Conservation (phyloP, 2,113 vertebrate species). For the Ornithorhynchus anatinus region DNA sequence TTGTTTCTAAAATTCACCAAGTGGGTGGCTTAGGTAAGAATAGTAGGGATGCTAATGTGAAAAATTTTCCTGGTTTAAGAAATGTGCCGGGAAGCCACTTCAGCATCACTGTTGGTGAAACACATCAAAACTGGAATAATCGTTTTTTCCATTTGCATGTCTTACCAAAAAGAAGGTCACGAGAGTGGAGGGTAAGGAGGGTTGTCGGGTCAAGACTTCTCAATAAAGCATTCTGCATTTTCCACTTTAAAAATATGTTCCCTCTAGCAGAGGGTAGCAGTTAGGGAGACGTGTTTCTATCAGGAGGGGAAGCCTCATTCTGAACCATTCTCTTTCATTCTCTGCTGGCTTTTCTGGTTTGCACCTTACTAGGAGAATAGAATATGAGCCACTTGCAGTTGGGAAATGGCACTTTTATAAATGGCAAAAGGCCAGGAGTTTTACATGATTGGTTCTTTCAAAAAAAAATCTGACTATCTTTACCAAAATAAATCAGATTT, state of each 20-base stretch:
- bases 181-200: no score
- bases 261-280: conserved; percentile 17
- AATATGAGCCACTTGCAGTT: conserved; percentile 60
- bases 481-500: background rate
- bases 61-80: background rate
- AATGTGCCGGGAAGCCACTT: no score
- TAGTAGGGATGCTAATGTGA: background rate
- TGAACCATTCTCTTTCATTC: conserved; percentile 34
- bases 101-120: no score
- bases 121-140: no score
- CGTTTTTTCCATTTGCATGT: no score
- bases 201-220: no score
- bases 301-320: conserved; percentile 21
- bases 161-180: no score
- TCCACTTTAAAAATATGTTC: conserved; percentile 14
- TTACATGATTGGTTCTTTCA: conserved; percentile 33
- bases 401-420: conserved; percentile 62
- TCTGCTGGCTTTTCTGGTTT: conserved; percentile 32
- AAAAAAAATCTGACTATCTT: background rate
- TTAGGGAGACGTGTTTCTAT: conserved; percentile 18
- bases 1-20: background rate
- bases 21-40: background rate
- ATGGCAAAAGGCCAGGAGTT: conserved; percentile 53
- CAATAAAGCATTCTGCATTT: background rate
- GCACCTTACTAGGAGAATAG: conserved; percentile 26